A percentile compares a stretch with the other conserved stretches of the same genome.
phyloP scores from a whole-genome alignment of 2,888 invertebrate species.

The Tetranychus truncatus region DNA sequence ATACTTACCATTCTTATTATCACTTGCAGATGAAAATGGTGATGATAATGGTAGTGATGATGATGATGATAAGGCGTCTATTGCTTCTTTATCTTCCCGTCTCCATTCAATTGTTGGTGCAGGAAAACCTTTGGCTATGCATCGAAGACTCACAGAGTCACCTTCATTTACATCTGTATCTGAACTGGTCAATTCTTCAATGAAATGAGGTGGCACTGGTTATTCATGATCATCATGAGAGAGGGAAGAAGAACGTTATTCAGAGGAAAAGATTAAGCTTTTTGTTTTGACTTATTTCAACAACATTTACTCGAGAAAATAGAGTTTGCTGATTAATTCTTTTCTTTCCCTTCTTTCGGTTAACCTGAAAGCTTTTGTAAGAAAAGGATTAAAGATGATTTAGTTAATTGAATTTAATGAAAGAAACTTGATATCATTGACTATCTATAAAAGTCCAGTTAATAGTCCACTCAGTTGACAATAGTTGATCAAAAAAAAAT shows the following conservation, averaged over 20 bases:
- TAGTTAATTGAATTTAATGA: neutral
- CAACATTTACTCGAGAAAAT: neutral
- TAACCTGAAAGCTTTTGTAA: neutral
- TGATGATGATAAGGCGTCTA: neutral
- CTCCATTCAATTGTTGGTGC: slow-evolving; percentile 76
- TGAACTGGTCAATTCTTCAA: slow-evolving; percentile 71
- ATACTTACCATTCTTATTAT: neutral
- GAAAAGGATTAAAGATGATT: neutral
- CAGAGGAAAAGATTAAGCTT: neutral
- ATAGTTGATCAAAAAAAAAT: neutral
- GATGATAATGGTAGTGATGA: neutral
- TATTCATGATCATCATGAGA: neutral
- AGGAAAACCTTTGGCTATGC: slow-evolving; percentile 73
- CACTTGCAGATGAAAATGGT: slow-evolving; percentile 3
- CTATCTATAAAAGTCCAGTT: neutral
- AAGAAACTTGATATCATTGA: neutral
- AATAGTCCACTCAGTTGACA: too few species aligned
- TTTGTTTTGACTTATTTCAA: neutral
- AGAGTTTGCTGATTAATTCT: neutral
- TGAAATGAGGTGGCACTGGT: slow-evolving; percentile 72
- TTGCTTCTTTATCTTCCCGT: slow-evolving; percentile 41
- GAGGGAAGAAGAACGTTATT: neutral
- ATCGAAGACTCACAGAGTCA: slow-evolving; percentile 67
- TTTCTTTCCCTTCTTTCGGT: neutral
- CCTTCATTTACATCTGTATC: slow-evolving; percentile 78